Evolutionary conservation across 2,888 invertebrate genomes (phyloP).

Genomic region (Andricus quercusramuli): DNA sequence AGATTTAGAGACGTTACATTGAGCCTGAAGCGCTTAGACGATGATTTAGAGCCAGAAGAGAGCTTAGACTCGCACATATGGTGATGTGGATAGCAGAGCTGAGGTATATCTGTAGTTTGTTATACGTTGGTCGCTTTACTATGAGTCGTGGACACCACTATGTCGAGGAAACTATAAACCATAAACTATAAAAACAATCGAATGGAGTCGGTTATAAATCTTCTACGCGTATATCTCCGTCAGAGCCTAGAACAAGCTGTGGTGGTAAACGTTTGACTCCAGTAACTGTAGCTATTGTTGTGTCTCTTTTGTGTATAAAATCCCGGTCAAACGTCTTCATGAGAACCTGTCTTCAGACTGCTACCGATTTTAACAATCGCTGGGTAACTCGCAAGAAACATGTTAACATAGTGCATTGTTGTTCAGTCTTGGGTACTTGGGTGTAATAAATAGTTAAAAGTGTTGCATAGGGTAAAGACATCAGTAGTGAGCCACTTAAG

Average conservation of each 20-base stretch:
- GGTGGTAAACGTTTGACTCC: constrained; percentile 47
- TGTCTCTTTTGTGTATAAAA: constrained; percentile 64
- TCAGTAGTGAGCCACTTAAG: no score
- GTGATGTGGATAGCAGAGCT: neutral
- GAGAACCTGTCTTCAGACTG: constrained; percentile 44
- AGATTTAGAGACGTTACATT: constrained; percentile 57
- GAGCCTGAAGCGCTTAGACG: constrained; percentile 60
- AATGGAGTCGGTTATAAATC: constrained; percentile 64
- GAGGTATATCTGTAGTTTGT: neutral
- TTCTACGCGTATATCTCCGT: constrained; percentile 44
- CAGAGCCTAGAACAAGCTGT: constrained; percentile 9
- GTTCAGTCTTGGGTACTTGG: neutral
- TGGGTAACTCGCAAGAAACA: neutral
- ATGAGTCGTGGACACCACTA: constrained; percentile 47
- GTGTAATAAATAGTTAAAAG: neutral
- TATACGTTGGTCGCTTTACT: constrained; percentile 47
- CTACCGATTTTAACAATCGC: constrained; percentile 35
- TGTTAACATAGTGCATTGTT: constrained; percentile 1
- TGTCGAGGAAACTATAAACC: constrained; percentile 63
- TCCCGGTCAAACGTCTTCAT: constrained; percentile 68
- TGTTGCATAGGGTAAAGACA: neutral
- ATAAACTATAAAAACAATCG: constrained; percentile 68
- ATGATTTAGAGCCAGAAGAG: constrained; percentile 63
- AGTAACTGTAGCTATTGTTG: constrained; percentile 72
- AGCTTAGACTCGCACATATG: constrained; percentile 24